Evolutionary conservation across 2,888 invertebrate genomes (phyloP).

Genomic region (Bombyx huttoni): DNA sequence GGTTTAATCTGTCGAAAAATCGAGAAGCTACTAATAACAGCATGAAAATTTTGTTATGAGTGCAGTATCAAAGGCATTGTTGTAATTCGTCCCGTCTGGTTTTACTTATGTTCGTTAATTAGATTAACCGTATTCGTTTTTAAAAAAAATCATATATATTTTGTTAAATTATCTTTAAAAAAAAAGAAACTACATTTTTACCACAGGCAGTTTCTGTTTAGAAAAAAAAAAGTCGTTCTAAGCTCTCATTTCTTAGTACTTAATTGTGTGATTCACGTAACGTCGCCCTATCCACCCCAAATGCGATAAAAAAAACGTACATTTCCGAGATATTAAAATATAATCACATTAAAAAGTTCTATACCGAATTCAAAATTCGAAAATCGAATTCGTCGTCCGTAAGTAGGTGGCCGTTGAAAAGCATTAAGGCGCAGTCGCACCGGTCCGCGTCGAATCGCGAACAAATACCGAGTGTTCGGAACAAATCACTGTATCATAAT

Average conservation of each 20-base stretch:
- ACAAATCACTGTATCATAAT: slow-evolving; percentile 57
- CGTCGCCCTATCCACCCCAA: no score
- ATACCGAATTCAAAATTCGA: neutral
- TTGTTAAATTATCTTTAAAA: no score
- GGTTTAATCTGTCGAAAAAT: slow-evolving; percentile 6
- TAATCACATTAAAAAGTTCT: neutral
- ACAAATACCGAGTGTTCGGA: slow-evolving; percentile 58
- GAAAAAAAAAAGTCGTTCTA: no score
- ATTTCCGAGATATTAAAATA: no score
- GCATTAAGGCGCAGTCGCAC: slow-evolving; percentile 33
- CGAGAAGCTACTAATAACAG: slow-evolving; percentile 39
- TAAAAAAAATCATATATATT: no score
- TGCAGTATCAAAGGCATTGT: slow-evolving; percentile 11
- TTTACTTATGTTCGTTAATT: neutral
- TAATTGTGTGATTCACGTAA: no score
- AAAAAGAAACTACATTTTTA: no score
- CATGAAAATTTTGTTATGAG: slow-evolving; percentile 21
- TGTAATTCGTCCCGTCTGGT: slow-evolving; percentile 3
- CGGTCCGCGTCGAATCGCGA: slow-evolving; percentile 57
- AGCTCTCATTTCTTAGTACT: no score
- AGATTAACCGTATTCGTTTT: no score
- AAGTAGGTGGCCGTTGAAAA: neutral
- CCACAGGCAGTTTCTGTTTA: no score
- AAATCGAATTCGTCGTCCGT: neutral
- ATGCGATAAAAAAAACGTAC: no score